Base-by-base conservation (phyloP, 2,797 vertebrate genomes). In the Typhlichthys eigenmanni region DNA sequence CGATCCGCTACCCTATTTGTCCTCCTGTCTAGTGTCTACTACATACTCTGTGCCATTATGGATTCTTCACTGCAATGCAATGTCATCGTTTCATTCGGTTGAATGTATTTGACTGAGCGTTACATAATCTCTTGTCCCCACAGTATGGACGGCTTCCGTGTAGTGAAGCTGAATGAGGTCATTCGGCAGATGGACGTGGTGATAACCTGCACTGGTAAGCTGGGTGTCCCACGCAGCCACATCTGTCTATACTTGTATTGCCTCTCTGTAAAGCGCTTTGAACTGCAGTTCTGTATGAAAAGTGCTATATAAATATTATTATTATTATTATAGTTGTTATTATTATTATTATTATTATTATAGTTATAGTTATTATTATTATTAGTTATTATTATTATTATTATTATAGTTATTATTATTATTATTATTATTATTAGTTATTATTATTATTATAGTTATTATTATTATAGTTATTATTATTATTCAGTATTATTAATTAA, bases 91-190 rank as follows among this genome's bases (percentile, higher is more conserved):
- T n/a, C 13, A 55, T 63, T 58, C 47, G 7, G 19, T 16, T 29
- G 6, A 29, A 13, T 60, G 51, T 47, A 24, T 61, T 47, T 6
- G 16, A 14, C 9, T 62, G 63, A n/a, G 1, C 16, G 17, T 14
- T 14, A 51, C n/a, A 0, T 13, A n/a, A 32, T n/a, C 34, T 4
- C 34, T 38, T 38, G 34, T 38, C 34, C 34, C 74, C 58, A 14
- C 92, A 99, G 98, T 88, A 99, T 99, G 98, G 98, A 99, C 7
- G 98, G 98, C 57, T 99, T 99, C 87, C 93, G 94, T 80, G 96
- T 99, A 84, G 95, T 99, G 80, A 99, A 99, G 85, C 93, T 99
- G 84, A 98, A 95, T 11, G 97, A 99, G 79, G 95, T 98, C 65
- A 96, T 99, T 80, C 95, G 97, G 66, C 96, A 96, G 86, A 95